phyloP scores from a whole-genome alignment of 1,140 invertebrate genomes.

The Cataglyphis hispanica region DNA sequence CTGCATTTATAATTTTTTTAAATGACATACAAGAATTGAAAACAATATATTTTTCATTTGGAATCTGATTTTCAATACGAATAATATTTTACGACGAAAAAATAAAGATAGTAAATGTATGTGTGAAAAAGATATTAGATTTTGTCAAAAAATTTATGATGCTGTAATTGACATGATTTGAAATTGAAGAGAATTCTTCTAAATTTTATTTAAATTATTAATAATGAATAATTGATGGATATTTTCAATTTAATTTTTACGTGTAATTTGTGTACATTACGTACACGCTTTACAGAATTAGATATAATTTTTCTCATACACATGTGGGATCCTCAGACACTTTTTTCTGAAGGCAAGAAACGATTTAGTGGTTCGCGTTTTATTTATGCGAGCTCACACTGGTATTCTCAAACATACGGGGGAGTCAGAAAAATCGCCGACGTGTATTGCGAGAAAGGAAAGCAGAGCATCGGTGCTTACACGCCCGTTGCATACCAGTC shows the following conservation, averaged over 20 bases:
- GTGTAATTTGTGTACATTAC: constrained; percentile 4
- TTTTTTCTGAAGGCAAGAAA: constrained; percentile 18
- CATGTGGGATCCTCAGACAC: not conserved
- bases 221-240: constrained; percentile 16
- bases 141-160: constrained; percentile 21
- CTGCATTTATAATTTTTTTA: not conserved
- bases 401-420: not conserved
- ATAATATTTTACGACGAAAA: not conserved
- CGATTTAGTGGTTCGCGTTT: not conserved
- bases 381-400: not conserved
- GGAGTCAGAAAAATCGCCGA: constrained; percentile 35
- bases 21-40: not conserved
- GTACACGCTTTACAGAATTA: not conserved
- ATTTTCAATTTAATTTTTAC: not conserved
- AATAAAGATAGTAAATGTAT: not conserved
- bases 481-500: constrained; percentile 39
- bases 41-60: not conserved
- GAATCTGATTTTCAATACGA: not conserved
- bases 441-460: constrained; percentile 27
- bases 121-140: not conserved
- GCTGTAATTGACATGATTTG: not conserved
- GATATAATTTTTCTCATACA: constrained; percentile 29
- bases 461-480: constrained; percentile 26
- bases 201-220: not conserved
- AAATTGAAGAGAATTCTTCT: constrained; percentile 1